Evolutionary conservation across 2,113 vertebrate species (phyloP), one percentile per base, ranked within the genome.

Genomic region (Boulengeromyrus knoepffleri): DNA sequence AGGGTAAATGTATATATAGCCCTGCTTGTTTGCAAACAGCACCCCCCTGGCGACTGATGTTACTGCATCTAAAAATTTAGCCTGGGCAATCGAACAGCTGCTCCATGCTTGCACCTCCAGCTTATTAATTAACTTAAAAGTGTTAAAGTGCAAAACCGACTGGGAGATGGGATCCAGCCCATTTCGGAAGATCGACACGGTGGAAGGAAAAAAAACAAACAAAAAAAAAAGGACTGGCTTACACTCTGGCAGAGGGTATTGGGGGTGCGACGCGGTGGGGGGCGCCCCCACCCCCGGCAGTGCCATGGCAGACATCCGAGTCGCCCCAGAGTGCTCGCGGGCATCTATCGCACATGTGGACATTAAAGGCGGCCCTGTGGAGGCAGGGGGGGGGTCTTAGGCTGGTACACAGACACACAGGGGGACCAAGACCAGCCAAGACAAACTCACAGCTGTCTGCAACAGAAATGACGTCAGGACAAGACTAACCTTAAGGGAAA

Each of bases 201-300:
- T 27, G 62, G n/a, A 13, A 31, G 58, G 2, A 12, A 0, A 1
- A 7, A 62, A 17, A 15, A 47, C 31, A 24, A 49, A n/a, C n/a
- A 66, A 0, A 80, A 31, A 80, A 90, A 89, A 86, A 70, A 47
- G 87, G 5, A 56, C 88, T 50, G 92, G 91, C 97, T 97, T 95
- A 97, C 97, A 96, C 95, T 97, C 96, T 52, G 97, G 95, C 77
- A 96, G 96, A 85, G 96, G 96, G 12, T 97, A 97, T 83, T 96
- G 96, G 42, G 97, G 96, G 93, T 97, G 97, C 92, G 96, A 96
- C 92, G 96, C 95, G 90, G 97, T 27, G 86, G 96, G 96, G 93
- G 96, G 96, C 62, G 97, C 95, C 87, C 96, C 94, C 87, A 96
- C 95, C 94, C 96, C 96, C 62, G 97, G 93, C 2, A 96, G 96